These are phyloP conservation scores for Poeciliopsis infans DNA, from an alignment of 2,797 vertebrate genomes.

Conservation along the genomic window DNA sequence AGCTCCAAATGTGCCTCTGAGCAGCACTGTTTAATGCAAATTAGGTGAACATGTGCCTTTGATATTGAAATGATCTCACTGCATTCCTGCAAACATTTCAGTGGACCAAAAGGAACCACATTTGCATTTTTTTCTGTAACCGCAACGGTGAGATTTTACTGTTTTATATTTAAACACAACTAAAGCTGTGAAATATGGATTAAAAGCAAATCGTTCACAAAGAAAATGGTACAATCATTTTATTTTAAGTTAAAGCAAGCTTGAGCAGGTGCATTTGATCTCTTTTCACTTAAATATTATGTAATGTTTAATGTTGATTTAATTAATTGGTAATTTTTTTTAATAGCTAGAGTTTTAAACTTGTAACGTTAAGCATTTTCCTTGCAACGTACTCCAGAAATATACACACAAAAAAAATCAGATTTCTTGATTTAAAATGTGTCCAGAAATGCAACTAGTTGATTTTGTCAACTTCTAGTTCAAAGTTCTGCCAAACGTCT, in stretches of 20 bases:
- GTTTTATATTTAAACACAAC: constrained; percentile 30
- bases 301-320: not conserved
- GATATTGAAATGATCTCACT: constrained; percentile 80
- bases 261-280: not conserved
- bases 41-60: constrained; percentile 72
- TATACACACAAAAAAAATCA: not conserved
- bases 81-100: constrained; percentile 68
- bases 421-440: not conserved
- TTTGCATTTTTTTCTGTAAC: constrained; percentile 28
- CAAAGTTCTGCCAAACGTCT: not conserved
- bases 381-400: not conserved
- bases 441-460: not conserved
- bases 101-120: constrained; percentile 41
- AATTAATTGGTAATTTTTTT: not conserved
- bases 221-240: not conserved
- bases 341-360: not conserved
- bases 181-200: not conserved
- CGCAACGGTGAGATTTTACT: not conserved
- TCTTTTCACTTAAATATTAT: not conserved
- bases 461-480: not conserved
- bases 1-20: constrained; percentile 54
- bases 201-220: not conserved
- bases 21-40: constrained; percentile 75
- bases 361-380: not conserved
- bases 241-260: not conserved